Evolutionary conservation across 2,113 vertebrate genomes (phyloP).

Genomic region (Chlamydotis undulata): DNA sequence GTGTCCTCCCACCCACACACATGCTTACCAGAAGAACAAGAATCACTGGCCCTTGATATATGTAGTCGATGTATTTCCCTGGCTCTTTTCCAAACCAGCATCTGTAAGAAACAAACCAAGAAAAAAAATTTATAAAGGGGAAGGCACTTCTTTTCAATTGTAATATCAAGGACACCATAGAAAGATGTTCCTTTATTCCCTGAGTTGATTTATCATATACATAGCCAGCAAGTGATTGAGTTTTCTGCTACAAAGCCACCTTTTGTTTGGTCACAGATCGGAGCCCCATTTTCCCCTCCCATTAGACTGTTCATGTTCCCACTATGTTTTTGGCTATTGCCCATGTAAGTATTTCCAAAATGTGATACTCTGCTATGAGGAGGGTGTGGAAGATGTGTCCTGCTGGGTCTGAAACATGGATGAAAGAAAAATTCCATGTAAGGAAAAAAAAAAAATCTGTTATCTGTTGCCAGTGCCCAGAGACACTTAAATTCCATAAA

Average conservation of each 20-base stretch:
- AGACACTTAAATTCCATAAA: background rate
- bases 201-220: background rate
- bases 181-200: background rate
- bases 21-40: conserved; percentile 93
- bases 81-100: conserved; percentile 99
- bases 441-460: background rate
- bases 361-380: background rate
- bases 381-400: background rate
- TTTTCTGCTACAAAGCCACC: background rate
- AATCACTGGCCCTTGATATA: conserved; percentile 97
- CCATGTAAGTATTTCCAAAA: background rate
- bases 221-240: background rate
- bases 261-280: background rate
- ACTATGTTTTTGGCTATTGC: background rate
- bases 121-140: background rate
- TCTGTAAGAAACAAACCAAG: conserved; percentile 70
- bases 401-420: background rate
- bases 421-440: background rate
- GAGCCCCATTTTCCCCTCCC: background rate
- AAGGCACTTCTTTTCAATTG: background rate
- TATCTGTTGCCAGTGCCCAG: background rate
- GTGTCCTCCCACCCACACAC: background rate
- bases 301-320: background rate
- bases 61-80: conserved; percentile 95
- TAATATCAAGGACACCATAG: background rate